phyloP scores from a whole-genome alignment of 2,888 invertebrate genomes.

The Epirrita christyi region DNA sequence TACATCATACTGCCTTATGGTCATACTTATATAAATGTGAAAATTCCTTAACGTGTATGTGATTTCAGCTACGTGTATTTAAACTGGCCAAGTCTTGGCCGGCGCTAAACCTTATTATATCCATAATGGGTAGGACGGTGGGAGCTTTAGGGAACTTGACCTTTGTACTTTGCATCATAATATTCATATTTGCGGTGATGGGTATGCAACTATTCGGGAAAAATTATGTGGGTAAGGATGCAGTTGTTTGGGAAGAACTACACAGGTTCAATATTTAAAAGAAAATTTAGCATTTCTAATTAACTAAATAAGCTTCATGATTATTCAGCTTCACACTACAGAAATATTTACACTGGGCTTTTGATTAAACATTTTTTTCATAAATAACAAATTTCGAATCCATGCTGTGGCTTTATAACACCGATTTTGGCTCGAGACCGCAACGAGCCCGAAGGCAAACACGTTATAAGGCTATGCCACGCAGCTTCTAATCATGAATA shows the following conservation, averaged over 20 bases:
- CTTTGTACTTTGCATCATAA: conserved; percentile 97
- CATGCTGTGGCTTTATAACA: conserved; percentile 81
- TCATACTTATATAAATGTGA: conserved; percentile 23
- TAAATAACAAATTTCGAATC: conserved; percentile 63
- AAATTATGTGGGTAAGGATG: conserved; percentile 96
- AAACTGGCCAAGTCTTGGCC: conserved; percentile 99
- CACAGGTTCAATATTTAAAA: conserved; percentile 86
- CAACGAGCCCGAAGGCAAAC: conserved; percentile 57
- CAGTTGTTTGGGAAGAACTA: conserved; percentile 97
- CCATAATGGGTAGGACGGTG: conserved; percentile 97
- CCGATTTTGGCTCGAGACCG: conserved; percentile 63
- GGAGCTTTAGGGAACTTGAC: conserved; percentile 98
- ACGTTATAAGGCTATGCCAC: conserved; percentile 82
- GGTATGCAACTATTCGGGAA: conserved; percentile 99
- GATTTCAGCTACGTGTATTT: conserved; percentile 95
- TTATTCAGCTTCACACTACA: conserved; percentile 81
- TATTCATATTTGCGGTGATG: conserved; percentile 99
- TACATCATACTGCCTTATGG: conserved; percentile 14
- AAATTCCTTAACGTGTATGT: conserved; percentile 49
- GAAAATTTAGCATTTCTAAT: conserved; percentile 79
- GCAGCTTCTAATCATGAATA: conserved; percentile 80
- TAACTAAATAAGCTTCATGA: conserved; percentile 78
- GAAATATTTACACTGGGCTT: conserved; percentile 80
- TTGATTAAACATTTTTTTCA: conserved; percentile 78
- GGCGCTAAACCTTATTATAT: conserved; percentile 96